Base-by-base conservation (phyloP, 30 jellyfish, hydroid and myxozoan species). In the Aurelia coerulea region DNA sequence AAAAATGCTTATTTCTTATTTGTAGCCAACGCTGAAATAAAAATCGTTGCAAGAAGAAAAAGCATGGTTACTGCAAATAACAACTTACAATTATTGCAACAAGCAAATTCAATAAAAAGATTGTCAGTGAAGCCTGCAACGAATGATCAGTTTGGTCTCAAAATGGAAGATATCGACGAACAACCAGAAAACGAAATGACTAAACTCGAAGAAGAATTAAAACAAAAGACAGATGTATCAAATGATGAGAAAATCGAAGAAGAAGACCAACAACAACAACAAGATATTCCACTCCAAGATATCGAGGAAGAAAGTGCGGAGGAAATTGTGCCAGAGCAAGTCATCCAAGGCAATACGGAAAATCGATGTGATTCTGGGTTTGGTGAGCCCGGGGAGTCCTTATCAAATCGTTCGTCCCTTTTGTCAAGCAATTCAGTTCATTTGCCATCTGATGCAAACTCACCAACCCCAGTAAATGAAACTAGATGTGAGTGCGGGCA, bases 321-420 rank as follows among this genome's bases (percentile, higher is more conserved):
- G 16, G 46, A 62, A 15, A 54, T 14, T 42, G 64, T 23, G 12
- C 68, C 31, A 2, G 74, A 56, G 13, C 77, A 72, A 15, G 79
- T 16, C 16, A 72, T 70, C 32, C 86, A 42, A 42, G 62, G 84
- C 68, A 84, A 14, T 50, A 80, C 78, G 10, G 90, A 77, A 68
- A 59, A 70, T 59, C 41, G 93, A 52, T 84, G 93, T 58, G 93
- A 84, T 65, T 84, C 93, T 64, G 93, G 93, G 9, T 84, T 84
- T 54, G 93, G 82, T 23, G 93, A 84, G 51, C 72, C 88, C 2
- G 93, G 85, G 8, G 88, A 73, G 42, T 70, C 86, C 35, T n/a
- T 83, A 33, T 83, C 92, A n/a, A 84, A 84, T 33, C 74, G 93
- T 35, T 71, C 84, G 6, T 83, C 93, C 6, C 46, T 58, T 52